Percentiles rank a stretch among this genome's conserved stretches.
Conservation (phyloP, 1,140 invertebrate genomes). For the Luehdorfia chinensis region DNA sequence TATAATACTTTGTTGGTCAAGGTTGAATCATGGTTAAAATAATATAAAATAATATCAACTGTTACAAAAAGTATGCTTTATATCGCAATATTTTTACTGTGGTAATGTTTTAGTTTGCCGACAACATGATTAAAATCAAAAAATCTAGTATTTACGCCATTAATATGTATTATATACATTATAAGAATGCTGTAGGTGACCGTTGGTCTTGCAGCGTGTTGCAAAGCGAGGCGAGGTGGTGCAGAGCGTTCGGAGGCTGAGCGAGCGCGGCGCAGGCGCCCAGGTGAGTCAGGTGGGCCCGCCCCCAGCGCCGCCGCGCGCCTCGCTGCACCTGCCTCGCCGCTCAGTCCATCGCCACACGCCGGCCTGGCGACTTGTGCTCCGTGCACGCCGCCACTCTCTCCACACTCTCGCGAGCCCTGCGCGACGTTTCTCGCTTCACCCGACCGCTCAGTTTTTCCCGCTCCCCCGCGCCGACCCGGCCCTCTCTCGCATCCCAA, state of each 20-base stretch:
- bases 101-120: too few relatives aligned
- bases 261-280: constrained; percentile 68
- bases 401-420: constrained; percentile 66
- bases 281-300: constrained; percentile 72
- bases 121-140: too few relatives aligned
- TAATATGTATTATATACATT: too few relatives aligned
- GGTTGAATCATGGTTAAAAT: too few relatives aligned
- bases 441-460: constrained; percentile 58
- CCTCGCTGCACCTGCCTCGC: constrained; percentile 62
- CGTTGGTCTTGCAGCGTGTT: constrained; percentile 27
- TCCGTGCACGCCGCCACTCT: constrained; percentile 69
- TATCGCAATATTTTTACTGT: too few relatives aligned
- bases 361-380: constrained; percentile 73
- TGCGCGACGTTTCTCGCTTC: constrained; percentile 64
- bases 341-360: constrained; percentile 72
- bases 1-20: too few relatives aligned
- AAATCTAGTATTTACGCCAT: too few relatives aligned
- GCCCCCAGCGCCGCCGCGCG: constrained; percentile 65
- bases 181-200: too few relatives aligned
- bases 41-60: too few relatives aligned
- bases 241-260: constrained; percentile 57
- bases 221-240: constrained; percentile 27
- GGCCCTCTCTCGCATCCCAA: constrained; percentile 37
- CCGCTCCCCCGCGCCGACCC: constrained; percentile 54
- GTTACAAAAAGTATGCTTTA: too few relatives aligned